These are phyloP conservation scores for Seira ritae DNA, from an alignment of 2,888 invertebrate species.

Conservation along the genomic window DNA sequence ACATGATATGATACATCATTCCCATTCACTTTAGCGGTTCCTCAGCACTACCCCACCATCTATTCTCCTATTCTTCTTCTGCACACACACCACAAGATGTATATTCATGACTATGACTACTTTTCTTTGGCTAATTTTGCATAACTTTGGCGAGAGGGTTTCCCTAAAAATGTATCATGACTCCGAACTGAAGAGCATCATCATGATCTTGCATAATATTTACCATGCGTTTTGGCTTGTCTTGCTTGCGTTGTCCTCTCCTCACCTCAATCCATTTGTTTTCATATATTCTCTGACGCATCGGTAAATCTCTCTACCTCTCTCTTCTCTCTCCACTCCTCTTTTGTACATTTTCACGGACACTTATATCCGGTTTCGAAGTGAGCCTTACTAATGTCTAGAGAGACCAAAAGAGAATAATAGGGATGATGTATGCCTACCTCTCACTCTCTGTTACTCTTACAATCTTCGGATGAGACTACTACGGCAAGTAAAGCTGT, in stretches of 20 bases:
- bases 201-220: too few species aligned
- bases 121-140: too few species aligned
- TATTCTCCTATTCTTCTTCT: neutral
- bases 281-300: neutral
- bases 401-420: neutral
- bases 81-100: too few species aligned
- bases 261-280: constrained; percentile 5
- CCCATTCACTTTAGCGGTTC: neutral
- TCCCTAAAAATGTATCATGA: too few species aligned
- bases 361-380: neutral
- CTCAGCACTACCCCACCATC: too few species aligned
- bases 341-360: neutral
- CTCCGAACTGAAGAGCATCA: too few species aligned
- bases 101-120: too few species aligned
- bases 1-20: neutral
- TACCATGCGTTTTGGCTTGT: neutral
- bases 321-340: neutral
- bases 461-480: too few species aligned
- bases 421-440: constrained; percentile 1
- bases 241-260: neutral
- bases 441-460: neutral
- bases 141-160: too few species aligned
- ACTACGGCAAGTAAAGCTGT: neutral
- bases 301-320: neutral
- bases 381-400: neutral